Base-by-base conservation (phyloP, 2,888 invertebrate genomes). In the Andrena praecox region DNA sequence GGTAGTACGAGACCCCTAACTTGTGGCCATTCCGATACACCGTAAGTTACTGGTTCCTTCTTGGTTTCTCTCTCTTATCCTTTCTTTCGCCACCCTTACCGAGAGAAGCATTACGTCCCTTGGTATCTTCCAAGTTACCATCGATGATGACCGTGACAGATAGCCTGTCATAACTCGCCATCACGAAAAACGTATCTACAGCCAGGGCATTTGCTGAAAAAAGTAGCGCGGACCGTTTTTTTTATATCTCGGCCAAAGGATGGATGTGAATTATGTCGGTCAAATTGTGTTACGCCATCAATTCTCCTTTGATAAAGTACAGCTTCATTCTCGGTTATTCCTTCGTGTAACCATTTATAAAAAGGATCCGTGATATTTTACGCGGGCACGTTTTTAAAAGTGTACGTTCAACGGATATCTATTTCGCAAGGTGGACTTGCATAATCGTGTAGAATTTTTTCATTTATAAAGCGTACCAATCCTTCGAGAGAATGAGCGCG, bases 21-120 rank as follows among this genome's bases (percentile, higher is more conserved):
- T 90, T 83, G 82, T 77, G 86, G 82, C 85, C 84, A 87, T 88
- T 89, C 78, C 85, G 85, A 90, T 89, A 89, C 78, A 85, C 82
- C 77, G 83, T 86, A 85, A 87, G 83, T 80, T 84, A 84, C 80
- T 67, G 50, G 79, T 78, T 81, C 82, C 80, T 84, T 75, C 77
- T 80, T 67, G 63, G 81, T 77, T 67, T 71, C 82, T 78, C 81
- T 67, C 59, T 77, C 71, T 70, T 52, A 67, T 54, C 77, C 76
- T 85, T 85, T 85, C 87, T 81, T 80, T 77, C 71, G 68, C 82
- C 80, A 77, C 81, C 74, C 87, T 77, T 59, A 42, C 76, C 76
- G 31, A 56, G 54, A 72, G 80, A 76, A 77, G 75, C 80, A 82
- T 77, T 80, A 84, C 80, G 77, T 74, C 75, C 79, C 79, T 74